Evolutionary conservation across 2,113 vertebrate genomes (phyloP).

Genomic region (Rattus rattus): DNA sequence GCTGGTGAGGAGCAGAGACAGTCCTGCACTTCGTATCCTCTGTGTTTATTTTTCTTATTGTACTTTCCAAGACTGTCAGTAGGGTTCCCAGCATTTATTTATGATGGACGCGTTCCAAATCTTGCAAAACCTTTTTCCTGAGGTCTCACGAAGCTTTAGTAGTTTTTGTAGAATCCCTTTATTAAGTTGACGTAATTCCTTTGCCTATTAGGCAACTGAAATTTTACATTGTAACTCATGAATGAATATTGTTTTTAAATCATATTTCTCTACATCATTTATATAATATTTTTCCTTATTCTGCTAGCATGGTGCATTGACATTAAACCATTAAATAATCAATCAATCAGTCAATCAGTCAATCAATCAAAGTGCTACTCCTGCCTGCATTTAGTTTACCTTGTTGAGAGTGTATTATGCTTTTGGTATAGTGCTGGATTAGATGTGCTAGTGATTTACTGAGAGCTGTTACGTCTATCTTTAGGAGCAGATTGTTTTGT

Average conservation of each 20-base stretch:
- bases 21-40: neutral
- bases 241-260: conserved; percentile 33
- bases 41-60: conserved; percentile 21
- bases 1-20: neutral
- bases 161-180: neutral
- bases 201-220: neutral
- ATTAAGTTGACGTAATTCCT: neutral
- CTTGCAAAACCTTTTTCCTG: neutral
- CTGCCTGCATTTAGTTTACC: no score
- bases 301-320: neutral
- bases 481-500: neutral
- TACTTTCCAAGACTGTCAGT: neutral
- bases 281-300: neutral
- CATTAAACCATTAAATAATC: neutral
- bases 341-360: neutral
- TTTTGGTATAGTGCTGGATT: neutral
- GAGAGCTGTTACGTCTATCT: neutral
- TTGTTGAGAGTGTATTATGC: neutral
- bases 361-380: neutral
- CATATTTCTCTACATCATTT: neutral
- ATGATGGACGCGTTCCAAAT: neutral
- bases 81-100: neutral
- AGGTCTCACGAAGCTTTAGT: neutral
- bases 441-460: neutral
- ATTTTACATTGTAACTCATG: neutral